phyloP scores from a whole-genome alignment of 2,113 vertebrate genomes.

The Passer domesticus region DNA sequence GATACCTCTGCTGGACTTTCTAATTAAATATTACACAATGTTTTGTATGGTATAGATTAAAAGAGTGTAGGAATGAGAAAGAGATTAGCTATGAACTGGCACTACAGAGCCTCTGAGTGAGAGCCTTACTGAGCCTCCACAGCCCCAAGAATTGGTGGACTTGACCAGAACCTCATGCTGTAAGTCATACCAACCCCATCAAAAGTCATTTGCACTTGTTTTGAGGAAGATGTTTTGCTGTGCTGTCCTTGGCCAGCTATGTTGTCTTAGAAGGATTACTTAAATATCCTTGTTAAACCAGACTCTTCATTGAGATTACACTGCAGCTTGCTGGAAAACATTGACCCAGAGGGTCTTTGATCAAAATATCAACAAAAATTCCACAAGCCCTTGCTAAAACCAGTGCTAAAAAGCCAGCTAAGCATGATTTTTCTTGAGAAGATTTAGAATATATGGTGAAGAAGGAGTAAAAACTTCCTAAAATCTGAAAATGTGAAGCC shows the following conservation, averaged over 20 bases:
- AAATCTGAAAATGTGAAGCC: background rate
- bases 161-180: background rate
- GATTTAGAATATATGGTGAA: background rate
- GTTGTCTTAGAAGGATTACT: background rate
- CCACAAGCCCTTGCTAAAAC: background rate
- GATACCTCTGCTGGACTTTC: background rate
- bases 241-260: background rate
- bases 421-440: background rate
- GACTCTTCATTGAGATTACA: background rate
- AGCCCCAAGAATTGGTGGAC: background rate
- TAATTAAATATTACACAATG: background rate
- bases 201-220: background rate
- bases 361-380: background rate
- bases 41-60: background rate
- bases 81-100: background rate
- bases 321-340: fast-evolving
- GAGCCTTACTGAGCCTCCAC: background rate
- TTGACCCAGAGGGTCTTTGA: background rate
- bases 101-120: background rate
- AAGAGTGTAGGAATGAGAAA: background rate
- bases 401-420: background rate
- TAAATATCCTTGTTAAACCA: background rate
- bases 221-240: background rate
- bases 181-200: background rate
- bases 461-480: background rate